Evolutionary conservation across 2,888 invertebrate genomes (phyloP).

Genomic region (Drymonia ruficornis): DNA sequence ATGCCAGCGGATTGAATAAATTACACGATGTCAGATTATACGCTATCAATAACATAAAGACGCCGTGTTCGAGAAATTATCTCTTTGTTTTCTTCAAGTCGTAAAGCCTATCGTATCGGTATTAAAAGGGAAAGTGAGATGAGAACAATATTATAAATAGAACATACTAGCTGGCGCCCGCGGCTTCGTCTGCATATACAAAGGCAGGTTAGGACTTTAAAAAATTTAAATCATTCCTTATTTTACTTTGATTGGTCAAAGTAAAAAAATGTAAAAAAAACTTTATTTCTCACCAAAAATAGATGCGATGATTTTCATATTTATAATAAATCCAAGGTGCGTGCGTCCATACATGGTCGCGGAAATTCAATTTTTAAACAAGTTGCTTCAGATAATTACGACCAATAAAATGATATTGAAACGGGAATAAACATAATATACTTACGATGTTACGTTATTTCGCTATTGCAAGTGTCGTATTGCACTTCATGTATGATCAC

Average conservation of each 20-base stretch:
- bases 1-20: constrained; percentile 66
- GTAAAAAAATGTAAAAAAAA: too few relatives aligned
- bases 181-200: too few relatives aligned
- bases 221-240: too few relatives aligned
- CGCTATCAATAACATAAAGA: constrained; percentile 18
- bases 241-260: too few relatives aligned
- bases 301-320: too few relatives aligned
- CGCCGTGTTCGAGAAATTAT: background rate
- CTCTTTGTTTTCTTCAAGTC: background rate
- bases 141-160: background rate
- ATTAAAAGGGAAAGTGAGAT: background rate
- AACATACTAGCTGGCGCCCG: too few relatives aligned
- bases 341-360: too few relatives aligned
- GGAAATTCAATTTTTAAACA: background rate
- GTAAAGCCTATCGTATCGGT: background rate
- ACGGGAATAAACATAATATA: constrained; percentile 14
- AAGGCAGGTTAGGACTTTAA: too few relatives aligned
- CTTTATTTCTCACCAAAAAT: too few relatives aligned
- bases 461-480: constrained; percentile 32
- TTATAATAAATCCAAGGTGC: too few relatives aligned
- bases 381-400: constrained; percentile 17
- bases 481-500: constrained; percentile 56
- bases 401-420: constrained; percentile 16
- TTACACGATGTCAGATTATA: constrained; percentile 45
- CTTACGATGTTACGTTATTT: constrained; percentile 28